Percentiles rank a stretch among this genome's conserved stretches.
Conservation (phyloP, 2,797 vertebrate genomes). For the Channallabes apus region DNA sequence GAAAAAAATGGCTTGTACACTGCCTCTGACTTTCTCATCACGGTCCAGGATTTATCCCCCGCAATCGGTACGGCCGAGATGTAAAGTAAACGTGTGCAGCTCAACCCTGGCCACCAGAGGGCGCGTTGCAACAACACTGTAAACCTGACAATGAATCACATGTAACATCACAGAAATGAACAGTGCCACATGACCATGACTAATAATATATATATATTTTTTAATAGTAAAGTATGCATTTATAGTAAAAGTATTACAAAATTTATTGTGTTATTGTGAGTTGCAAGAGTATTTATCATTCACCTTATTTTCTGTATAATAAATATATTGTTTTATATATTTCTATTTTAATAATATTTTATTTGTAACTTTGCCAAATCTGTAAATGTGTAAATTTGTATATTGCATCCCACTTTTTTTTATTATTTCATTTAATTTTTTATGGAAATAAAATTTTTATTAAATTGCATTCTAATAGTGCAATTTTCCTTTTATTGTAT, state of each 20-base stretch:
- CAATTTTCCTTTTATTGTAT: too few species aligned
- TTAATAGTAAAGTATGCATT: too few species aligned
- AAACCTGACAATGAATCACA: not conserved
- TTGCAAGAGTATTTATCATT: not conserved
- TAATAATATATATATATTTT: not conserved
- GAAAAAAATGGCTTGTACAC: not conserved
- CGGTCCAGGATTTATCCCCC: not conserved
- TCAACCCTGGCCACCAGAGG: constrained; percentile 27
- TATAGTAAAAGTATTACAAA: too few species aligned
- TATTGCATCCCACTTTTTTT: too few species aligned
- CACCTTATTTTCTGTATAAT: not conserved
- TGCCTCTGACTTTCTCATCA: not conserved
- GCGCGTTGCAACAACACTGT: not conserved
- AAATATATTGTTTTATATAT: too few species aligned
- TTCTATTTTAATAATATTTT: too few species aligned
- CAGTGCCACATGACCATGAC: not conserved
- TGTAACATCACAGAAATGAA: not conserved
- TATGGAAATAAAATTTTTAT: too few species aligned
- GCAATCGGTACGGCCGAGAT: not conserved
- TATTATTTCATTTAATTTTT: too few species aligned
- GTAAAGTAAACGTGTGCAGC: not conserved
- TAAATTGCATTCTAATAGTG: too few species aligned
- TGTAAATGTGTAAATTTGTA: too few species aligned
- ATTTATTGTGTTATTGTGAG: too few species aligned
- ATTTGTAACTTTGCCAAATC: too few species aligned